Base-by-base conservation (phyloP, 2,113 vertebrate species). In the Gopherus flavomarginatus region DNA sequence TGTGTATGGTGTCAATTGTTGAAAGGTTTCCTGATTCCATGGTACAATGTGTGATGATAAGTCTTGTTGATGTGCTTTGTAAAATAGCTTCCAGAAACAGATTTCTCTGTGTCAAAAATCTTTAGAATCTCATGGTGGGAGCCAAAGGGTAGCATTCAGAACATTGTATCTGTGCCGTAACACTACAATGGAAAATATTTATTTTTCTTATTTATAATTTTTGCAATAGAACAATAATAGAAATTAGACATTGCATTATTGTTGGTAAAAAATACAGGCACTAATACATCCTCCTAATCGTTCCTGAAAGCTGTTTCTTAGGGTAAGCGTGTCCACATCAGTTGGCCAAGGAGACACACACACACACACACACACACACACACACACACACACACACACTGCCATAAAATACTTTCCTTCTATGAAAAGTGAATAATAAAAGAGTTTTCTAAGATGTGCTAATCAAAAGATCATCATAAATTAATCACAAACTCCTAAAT, bases 11-110 rank as follows among this genome's bases (percentile, higher is more conserved):
- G 26, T 88, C 59, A 92, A 19, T n/a, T 95, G 38, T 72, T 79
- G 75, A 93, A 95, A 83, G 2, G 24, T 86, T 96, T 95, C 69
- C 47, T 87, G 31, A 50, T 92, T 97, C 65, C 13, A 10, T 83
- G 16, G 7, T 53, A 72, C 87, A 78, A 79, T 1, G 0, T 90
- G 8, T 78, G 17, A 90, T 77, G 29, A 42, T 81, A 96, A 93
- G 27, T 79, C 27, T 42, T 49, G 17, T 77, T 87, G 65, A 53
- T 77, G 1, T 44, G 80, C 72, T 4, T 83, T 44, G 1, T 27
- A 93, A 86, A 84, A 96, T 6, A 88, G 44, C 31, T 80, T 81
- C 85, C 31, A 88, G 47, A 88, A 88, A 19, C 75, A 4, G 54
- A 1, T n/a, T 84, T 89, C 84, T 90, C 65, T 50, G 75, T 1